Evolutionary conservation across 2,888 invertebrate genomes (phyloP).

Genomic region (Hanleya hanleyi): DNA sequence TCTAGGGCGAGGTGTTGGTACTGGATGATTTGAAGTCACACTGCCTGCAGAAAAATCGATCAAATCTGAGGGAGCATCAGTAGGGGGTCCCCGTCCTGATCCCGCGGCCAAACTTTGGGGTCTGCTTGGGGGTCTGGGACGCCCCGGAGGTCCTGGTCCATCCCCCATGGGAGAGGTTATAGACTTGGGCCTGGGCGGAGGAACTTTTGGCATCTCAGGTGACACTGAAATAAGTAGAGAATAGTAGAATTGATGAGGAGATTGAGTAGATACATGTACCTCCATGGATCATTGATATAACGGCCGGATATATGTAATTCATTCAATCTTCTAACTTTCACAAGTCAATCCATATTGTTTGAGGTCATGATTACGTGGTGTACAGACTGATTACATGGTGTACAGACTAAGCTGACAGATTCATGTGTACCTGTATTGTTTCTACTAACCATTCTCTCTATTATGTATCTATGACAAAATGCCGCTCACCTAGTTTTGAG

Average conservation of each 20-base stretch:
- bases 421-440: too few relatives aligned
- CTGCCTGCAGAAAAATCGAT: background rate
- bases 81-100: slow-evolving; percentile 2
- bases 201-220: background rate
- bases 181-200: background rate
- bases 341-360: too few relatives aligned
- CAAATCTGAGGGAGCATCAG: background rate
- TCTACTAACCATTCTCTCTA: too few relatives aligned
- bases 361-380: too few relatives aligned
- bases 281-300: too few relatives aligned
- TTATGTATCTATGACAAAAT: too few relatives aligned
- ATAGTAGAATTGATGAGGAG: too few relatives aligned
- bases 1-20: background rate
- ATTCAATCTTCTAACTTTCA: too few relatives aligned
- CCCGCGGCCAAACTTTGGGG: background rate
- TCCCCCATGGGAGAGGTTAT: background rate
- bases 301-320: too few relatives aligned
- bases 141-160: background rate
- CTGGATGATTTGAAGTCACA: background rate
- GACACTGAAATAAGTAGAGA: background rate
- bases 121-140: background rate
- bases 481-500: background rate
- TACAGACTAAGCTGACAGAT: too few relatives aligned
- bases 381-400: too few relatives aligned
- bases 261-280: too few relatives aligned